Base-by-base conservation (phyloP, 2,797 vertebrate genomes). In the Crocidura indochinensis region DNA sequence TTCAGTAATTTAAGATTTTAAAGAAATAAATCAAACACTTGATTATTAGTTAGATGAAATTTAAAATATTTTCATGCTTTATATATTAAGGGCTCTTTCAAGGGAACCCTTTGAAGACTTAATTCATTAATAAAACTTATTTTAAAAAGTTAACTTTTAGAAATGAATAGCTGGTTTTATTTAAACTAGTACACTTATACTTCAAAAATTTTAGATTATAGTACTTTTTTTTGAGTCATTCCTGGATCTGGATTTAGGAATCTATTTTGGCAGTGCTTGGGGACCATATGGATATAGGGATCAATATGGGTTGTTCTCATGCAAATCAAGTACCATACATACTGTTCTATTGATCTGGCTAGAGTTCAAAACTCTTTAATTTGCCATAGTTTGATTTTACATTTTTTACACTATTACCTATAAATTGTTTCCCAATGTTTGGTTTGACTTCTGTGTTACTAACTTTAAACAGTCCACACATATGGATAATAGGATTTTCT, bases 1-100 rank as follows among this genome's bases (percentile, higher is more conserved):
- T 84, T 77, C 20, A 84, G 75, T 53, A 81, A 60, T 12, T 83
- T 90, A 73, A 8, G 64, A 46, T 44, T 17, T 26, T 4, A 84
- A 44, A 53, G 12, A 87, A 77, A 69, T 71, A 14, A 71, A 31
- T 38, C 8, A 76, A 75, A 47, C 71, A 31, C 15, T 84, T 91
- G 2, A 12, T 79, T 51, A 68, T 47, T 44, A 27, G 1, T 73
- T 65, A 22, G 6, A 78, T 73, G 14, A 65, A 60, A 60, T 60
- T 60, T 60, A 20, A 15, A 20, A 60, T 60, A 20, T 60, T 14
- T 53, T 17, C 4, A 38, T 38, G 5, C 5, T 38, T 38, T 38
- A 38, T 38, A 38, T 38, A 38, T 38, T 38, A 38, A 38, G 38
- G 38, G 38, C 38, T 38, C 38, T 38, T 38, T 38, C 38, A 38